Evolutionary conservation across 2,113 vertebrate genomes (phyloP), one percentile per base, ranked within the genome.

Genomic region (Edolisoma coerulescens): DNA sequence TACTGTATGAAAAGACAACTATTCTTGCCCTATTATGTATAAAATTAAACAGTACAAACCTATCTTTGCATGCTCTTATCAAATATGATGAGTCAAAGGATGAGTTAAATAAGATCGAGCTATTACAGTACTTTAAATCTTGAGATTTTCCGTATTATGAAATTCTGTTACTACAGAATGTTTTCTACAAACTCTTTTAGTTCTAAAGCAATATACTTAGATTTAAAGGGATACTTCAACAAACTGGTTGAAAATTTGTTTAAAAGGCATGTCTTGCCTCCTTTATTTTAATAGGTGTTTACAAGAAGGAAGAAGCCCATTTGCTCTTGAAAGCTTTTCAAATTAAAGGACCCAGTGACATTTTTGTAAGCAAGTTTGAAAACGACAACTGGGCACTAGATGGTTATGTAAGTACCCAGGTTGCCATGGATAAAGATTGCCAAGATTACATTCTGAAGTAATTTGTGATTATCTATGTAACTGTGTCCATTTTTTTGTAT

Each of bases 271-370:
- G 8, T 82, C 28, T 63, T 87, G 11, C 32, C 10, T 79, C 19
- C 7, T 90, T 84, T 80, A 23, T 94, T 27, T 96, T 68, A 81
- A 32, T 37, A 99, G 99, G 99, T 11, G 97, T 99, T 68, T 99
- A 99, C 91, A 99, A 99, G 95, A 99, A 99, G 95, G 99, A 99
- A 95, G 99, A 99, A 96, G 99, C 99, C 57, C 99, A 99, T 96
- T 97, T 99, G 69, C 98, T 99, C 32, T 95, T 99, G 94, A 99
- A 99, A 96, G 98, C 98, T 49, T 99, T 99, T 90, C 99, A 99
- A 33, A 98, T 99, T 70, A 98, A 98, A 97, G 99, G 99, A 16
- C 98, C 98, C 4, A 98, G 97, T 47, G 99, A 99, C 20, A 97
- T 98, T 95, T 99, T 99, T 94, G 97, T 98, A 91, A 99, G 98